These are phyloP conservation scores for Rhincodon typus DNA, from an alignment of 2,797 vertebrate species.

Conservation along the genomic window DNA sequence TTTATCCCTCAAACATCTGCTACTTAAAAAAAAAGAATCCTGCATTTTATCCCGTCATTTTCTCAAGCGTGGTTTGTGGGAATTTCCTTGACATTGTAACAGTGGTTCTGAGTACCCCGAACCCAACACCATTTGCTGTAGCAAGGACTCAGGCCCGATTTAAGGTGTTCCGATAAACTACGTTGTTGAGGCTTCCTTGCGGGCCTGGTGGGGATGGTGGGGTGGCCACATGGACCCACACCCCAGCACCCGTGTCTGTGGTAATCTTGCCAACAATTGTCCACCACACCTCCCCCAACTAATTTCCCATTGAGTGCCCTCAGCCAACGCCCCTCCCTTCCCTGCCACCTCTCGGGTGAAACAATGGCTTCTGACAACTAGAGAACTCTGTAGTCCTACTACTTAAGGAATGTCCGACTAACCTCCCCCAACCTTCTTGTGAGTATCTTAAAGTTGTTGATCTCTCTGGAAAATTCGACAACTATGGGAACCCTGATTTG, in stretches of 20 bases:
- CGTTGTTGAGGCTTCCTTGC: background rate
- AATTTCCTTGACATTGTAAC: background rate
- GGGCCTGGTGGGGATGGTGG: background rate
- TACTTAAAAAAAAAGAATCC: no score
- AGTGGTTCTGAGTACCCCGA: background rate
- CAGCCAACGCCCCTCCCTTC: no score
- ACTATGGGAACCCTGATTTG: background rate
- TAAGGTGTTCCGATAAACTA: no score
- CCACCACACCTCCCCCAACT: no score
- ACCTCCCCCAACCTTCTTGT: background rate
- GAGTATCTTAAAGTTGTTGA: no score
- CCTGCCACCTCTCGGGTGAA: no score
- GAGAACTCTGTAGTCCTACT: background rate
- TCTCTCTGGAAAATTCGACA: background rate
- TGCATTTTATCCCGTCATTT: background rate
- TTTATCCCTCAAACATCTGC: no score
- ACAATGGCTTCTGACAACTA: background rate
- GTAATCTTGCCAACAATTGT: no score
- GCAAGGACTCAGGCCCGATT: background rate
- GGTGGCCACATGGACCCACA: no score
- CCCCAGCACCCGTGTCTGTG: no score
- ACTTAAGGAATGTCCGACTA: background rate
- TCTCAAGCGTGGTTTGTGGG: background rate
- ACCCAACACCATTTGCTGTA: background rate
- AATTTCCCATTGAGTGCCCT: no score